Percentiles rank a stretch among this genome's conserved stretches.
These are phyloP conservation scores for Pseudomyrmex concolor DNA, from an alignment of 1,140 invertebrate species.

Conservation along the genomic window DNA sequence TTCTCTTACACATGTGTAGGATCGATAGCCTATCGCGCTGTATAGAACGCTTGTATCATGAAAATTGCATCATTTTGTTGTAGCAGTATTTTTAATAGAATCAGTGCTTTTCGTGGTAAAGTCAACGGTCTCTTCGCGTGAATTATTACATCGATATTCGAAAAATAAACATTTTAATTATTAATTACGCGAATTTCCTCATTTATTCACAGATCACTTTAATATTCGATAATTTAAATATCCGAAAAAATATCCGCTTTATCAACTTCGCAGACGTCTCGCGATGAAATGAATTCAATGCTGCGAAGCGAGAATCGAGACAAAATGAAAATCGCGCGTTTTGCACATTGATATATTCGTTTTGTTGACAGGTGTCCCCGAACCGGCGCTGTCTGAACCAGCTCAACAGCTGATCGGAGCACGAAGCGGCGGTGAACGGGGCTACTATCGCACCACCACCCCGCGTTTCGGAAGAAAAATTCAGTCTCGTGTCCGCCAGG, in stretches of 20 bases:
- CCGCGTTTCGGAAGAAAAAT: constrained; percentile 76
- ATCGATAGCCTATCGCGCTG: constrained; percentile 27
- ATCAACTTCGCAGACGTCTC: no score
- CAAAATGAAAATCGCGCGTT: constrained; percentile 4
- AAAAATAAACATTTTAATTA: no score
- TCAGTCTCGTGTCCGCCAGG: constrained; percentile 53
- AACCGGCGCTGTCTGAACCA: constrained; percentile 85
- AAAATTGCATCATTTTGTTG: constrained; percentile 25
- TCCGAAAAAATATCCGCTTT: no score
- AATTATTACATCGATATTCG: no score
- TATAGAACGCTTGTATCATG: constrained; percentile 7
- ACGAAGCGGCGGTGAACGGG: constrained; percentile 85
- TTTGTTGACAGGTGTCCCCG: constrained; percentile 83
- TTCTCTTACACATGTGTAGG: not conserved
- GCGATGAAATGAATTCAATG: not conserved
- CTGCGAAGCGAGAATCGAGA: constrained; percentile 20
- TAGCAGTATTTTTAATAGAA: not conserved
- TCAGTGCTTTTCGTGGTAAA: constrained; percentile 3
- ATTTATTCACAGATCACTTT: no score
- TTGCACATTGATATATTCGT: not conserved
- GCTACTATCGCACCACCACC: constrained; percentile 84
- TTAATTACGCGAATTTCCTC: no score
- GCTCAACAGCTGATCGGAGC: constrained; percentile 85
- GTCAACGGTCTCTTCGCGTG: no score
- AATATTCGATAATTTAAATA: no score